Evolutionary conservation across 2,797 vertebrate species (phyloP), one percentile per base, ranked within the genome.

Genomic region (Remorina albescens): DNA sequence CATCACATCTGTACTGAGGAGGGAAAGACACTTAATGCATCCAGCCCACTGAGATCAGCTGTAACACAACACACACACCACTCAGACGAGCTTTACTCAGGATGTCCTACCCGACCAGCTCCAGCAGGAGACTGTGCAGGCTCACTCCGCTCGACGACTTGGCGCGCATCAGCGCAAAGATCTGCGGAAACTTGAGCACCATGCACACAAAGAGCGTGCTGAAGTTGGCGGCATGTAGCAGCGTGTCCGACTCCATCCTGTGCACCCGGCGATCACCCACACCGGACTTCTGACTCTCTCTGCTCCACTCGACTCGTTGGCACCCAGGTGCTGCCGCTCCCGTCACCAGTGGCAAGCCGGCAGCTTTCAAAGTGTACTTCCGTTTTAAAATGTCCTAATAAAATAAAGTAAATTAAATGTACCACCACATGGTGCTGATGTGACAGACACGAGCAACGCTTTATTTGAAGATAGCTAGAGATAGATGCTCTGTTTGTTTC

Each of bases 151-250:
- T 58, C 13, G 91, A 63, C 0, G 92, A 75, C 28, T 92, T 94
- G 2, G 93, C 92, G 49, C 72, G 73, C 70, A 95, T 86, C 61
- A 95, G 78, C 2, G 89, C 80, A 50, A 95, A 91, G 11, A 95
- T 95, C 87, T 95, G 95, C 59, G 95, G 95, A 58, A 95, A 94
- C 71, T 95, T 95, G 0, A 95, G 91, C 90, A 95, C 93, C 91
- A 94, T 92, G 76, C 95, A 95, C 64, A 88, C 63, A 0, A 94
- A 77, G 55, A 95, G 74, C 0, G 94, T 95, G 90, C 92, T 95
- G 63, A 95, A 89, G 28, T 95, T 95, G 0, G 93, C 94, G 0
- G 84, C 25, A 41, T 95, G 88, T n/a, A 95, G 15, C 5, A 92
- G 7, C 9, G 37, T 60, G 9, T 92, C 89, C 1, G 80, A 25